Evolutionary conservation across 2,888 invertebrate species (phyloP).

Genomic region (Chymomyza caudatula): DNA sequence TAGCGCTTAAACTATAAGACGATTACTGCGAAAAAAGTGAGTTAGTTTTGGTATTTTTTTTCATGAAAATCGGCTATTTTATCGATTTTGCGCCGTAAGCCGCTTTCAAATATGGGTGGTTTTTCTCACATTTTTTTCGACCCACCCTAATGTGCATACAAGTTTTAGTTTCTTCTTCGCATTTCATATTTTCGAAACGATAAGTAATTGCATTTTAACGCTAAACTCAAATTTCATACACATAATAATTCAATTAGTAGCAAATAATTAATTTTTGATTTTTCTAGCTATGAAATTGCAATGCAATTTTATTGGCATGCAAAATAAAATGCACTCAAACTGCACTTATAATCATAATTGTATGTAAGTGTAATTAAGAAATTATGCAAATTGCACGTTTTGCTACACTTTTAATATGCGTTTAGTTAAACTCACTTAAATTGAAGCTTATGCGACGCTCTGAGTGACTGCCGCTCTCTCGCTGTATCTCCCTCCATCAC

Average conservation of each 20-base stretch:
- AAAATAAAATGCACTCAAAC: slow-evolving; percentile 3
- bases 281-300: slow-evolving; percentile 45
- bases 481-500: background rate
- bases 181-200: no score
- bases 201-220: background rate
- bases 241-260: background rate
- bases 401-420: slow-evolving; percentile 17
- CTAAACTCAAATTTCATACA: background rate
- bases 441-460: slow-evolving; percentile 16
- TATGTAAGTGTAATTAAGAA: slow-evolving; percentile 20
- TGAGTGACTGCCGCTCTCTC: background rate
- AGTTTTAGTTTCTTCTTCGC: no score
- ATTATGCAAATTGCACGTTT: slow-evolving; percentile 52
- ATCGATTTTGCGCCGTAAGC: no score
- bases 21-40: no score
- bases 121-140: no score
- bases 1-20: no score
- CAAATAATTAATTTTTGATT: background rate
- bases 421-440: slow-evolving; percentile 46
- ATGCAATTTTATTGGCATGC: slow-evolving; percentile 53
- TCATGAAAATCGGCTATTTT: no score
- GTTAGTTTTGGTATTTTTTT: no score
- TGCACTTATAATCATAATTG: background rate
- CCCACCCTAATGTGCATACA: no score
- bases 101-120: no score